Evolutionary conservation across 2,113 vertebrate species (phyloP).

Genomic region (Callospermophilus lateralis): DNA sequence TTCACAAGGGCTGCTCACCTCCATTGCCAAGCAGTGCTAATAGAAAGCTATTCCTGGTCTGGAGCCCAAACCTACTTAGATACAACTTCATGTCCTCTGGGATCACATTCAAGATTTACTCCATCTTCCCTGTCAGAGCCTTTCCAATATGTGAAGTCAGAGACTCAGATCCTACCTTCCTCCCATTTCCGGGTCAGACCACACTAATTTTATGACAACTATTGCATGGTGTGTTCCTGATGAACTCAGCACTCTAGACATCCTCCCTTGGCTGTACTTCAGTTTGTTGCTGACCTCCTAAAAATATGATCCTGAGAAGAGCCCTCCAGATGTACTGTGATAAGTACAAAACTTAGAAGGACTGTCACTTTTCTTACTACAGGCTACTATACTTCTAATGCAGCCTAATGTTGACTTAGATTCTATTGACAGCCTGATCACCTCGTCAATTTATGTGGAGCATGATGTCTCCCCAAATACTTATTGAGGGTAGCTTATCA

Average conservation of each 20-base stretch:
- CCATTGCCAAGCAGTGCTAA: neutral
- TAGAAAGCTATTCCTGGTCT: neutral
- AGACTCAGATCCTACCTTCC: neutral
- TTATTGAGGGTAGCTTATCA: constrained; percentile 31
- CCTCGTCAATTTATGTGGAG: neutral
- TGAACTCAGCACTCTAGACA: neutral
- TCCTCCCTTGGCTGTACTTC: neutral
- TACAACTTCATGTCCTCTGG: neutral
- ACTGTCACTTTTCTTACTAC: neutral
- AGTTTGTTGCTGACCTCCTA: neutral
- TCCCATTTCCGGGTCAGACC: neutral
- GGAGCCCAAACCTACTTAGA: neutral
- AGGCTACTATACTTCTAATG: neutral
- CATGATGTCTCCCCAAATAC: constrained; percentile 5
- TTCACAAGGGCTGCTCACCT: neutral
- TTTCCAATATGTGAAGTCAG: neutral
- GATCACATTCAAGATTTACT: neutral
- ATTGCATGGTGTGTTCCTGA: neutral
- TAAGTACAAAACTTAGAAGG: neutral
- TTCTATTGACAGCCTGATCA: neutral
- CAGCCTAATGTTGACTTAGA: neutral
- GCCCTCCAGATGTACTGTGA: neutral
- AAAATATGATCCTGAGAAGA: neutral
- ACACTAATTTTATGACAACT: neutral
- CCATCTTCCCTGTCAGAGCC: neutral